Evolutionary conservation across 2,113 vertebrate genomes (phyloP).

Genomic region (Muscicapa adusta): DNA sequence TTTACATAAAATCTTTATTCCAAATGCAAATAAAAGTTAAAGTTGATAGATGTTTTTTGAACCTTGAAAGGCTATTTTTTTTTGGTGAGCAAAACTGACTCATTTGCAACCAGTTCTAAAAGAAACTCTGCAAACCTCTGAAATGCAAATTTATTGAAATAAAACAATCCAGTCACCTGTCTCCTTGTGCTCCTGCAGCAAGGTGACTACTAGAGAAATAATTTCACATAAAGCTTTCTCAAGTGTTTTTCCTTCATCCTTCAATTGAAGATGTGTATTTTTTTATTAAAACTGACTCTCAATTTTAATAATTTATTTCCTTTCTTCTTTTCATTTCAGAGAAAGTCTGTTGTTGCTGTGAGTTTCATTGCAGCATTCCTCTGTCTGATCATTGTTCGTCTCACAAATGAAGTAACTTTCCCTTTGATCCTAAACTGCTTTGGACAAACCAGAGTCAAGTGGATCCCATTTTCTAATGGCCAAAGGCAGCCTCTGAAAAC

Average conservation of each 20-base stretch:
- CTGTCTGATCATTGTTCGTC: constrained; percentile 85
- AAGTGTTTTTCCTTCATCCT: not conserved
- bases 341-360: constrained; percentile 83
- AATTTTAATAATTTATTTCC: not conserved
- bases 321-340: constrained; percentile 72
- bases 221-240: not conserved
- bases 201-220: not conserved
- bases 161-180: not conserved
- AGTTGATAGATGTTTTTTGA: not conserved
- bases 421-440: constrained; percentile 86
- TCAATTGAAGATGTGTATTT: not conserved
- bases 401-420: constrained; percentile 85
- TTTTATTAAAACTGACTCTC: not conserved
- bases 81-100: not conserved
- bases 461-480: constrained; percentile 81
- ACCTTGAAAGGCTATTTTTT: not conserved
- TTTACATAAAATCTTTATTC: not conserved
- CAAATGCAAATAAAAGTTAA: not conserved
- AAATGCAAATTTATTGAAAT: not conserved
- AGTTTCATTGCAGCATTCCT: constrained; percentile 84
- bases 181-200: not conserved
- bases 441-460: constrained; percentile 78
- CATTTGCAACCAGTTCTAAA: not conserved
- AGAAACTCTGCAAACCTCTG: not conserved
- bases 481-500: constrained; percentile 78